Percentiles rank a stretch among this genome's conserved stretches.
Conservation (phyloP, 1,140 invertebrate species). For the Drosophila tsacasi region DNA sequence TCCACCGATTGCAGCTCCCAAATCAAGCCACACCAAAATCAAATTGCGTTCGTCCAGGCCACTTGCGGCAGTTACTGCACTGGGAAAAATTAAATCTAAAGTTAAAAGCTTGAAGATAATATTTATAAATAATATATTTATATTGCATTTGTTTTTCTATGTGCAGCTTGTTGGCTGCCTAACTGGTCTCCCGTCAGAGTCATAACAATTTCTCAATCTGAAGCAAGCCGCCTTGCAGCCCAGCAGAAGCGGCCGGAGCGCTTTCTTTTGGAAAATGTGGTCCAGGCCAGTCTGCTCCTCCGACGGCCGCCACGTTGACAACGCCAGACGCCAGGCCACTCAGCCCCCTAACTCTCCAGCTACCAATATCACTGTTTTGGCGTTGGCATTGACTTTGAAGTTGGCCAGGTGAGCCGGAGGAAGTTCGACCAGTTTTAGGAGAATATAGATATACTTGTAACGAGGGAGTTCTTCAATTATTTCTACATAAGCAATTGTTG, state of each 20-base stretch:
- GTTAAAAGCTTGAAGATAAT: background rate
- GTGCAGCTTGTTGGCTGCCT: slow-evolving; percentile 15
- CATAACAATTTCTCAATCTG: slow-evolving; percentile 70
- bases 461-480: no score
- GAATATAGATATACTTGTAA: no score
- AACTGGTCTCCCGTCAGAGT: slow-evolving; percentile 44
- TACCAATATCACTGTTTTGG: slow-evolving; percentile 31
- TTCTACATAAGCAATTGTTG: no score
- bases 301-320: slow-evolving; percentile 66
- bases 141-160: slow-evolving; percentile 1
- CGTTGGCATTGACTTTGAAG: slow-evolving; percentile 73
- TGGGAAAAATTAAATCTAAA: background rate
- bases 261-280: slow-evolving; percentile 83
- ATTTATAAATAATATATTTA: background rate
- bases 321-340: slow-evolving; percentile 43
- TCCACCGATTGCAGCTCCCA: slow-evolving; percentile 42
- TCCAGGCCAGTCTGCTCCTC: slow-evolving; percentile 64
- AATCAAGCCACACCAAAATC: slow-evolving; percentile 71
- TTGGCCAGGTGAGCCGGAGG: slow-evolving; percentile 37
- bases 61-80: slow-evolving; percentile 22
- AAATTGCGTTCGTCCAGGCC: slow-evolving; percentile 53
- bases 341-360: slow-evolving; percentile 17
- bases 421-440: background rate
- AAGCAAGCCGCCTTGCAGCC: slow-evolving; percentile 26
- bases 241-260: slow-evolving; percentile 32